Conservation (phyloP, 1,140 invertebrate genomes). For the Pogonomyrmex californicus region DNA sequence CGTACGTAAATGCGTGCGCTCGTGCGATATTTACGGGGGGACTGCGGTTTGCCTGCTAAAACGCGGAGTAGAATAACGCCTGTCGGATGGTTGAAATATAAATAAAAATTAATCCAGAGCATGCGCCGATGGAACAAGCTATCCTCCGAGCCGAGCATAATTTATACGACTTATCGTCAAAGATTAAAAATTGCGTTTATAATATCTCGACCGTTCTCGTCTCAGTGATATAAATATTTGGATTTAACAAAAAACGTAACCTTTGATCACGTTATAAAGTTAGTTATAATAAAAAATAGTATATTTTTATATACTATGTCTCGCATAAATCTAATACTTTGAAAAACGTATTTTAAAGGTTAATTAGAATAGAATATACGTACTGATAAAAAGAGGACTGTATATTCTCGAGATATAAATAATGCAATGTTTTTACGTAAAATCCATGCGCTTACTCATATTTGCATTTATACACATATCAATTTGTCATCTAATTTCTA, state of each 20-base stretch:
- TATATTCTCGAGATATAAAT: neutral
- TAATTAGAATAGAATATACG: neutral
- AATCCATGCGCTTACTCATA: neutral
- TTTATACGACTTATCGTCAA: slow-evolving; percentile 23
- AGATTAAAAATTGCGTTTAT: neutral
- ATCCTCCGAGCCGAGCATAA: neutral
- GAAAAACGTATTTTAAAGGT: neutral
- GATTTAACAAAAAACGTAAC: neutral
- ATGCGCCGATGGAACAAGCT: neutral
- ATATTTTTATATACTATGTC: neutral
- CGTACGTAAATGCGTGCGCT: slow-evolving; percentile 53
- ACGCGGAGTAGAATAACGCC: slow-evolving; percentile 14
- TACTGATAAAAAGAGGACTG: neutral
- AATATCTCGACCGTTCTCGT: neutral
- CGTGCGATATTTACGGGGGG: slow-evolving; percentile 54
- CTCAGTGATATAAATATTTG: neutral
- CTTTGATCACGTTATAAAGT: neutral
- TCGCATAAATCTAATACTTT: neutral
- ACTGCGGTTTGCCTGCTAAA: slow-evolving; percentile 47
- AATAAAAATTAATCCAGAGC: slow-evolving; percentile 56
- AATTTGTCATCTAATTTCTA: neutral
- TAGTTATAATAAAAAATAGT: neutral
- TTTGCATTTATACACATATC: neutral
- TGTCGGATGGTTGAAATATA: slow-evolving; percentile 22
- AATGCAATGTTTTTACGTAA: neutral